Evolutionary conservation across 2,888 invertebrate species (phyloP).

Genomic region (Andrena bucephala): DNA sequence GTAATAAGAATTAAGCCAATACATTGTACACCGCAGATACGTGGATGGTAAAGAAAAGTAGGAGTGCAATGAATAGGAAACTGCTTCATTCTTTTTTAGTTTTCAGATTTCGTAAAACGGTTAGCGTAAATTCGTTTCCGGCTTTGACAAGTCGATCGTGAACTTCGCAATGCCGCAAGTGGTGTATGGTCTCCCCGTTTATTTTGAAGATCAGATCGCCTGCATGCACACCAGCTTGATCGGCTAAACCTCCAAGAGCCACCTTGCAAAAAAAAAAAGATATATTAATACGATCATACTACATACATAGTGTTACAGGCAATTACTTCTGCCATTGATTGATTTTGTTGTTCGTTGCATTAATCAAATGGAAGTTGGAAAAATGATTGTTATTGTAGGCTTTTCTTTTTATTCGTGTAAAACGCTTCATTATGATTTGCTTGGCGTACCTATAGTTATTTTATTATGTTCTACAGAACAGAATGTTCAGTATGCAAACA

Average conservation of each 20-base stretch:
- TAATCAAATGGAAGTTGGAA: too few relatives aligned
- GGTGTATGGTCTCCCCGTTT: conserved; percentile 66
- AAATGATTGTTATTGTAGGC: too few relatives aligned
- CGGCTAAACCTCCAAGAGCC: conserved; percentile 68
- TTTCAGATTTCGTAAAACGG: conserved; percentile 61
- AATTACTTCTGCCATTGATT: too few relatives aligned
- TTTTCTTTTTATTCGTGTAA: too few relatives aligned
- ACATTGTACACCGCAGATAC: not conserved
- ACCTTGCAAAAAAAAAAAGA: conserved; percentile 56
- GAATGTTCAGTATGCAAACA: too few relatives aligned
- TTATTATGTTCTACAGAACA: too few relatives aligned
- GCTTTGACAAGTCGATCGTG: conserved; percentile 60
- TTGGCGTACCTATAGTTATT: too few relatives aligned
- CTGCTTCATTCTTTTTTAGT: conserved; percentile 37
- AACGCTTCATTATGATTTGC: too few relatives aligned
- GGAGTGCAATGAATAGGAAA: not conserved
- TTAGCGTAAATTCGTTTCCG: conserved; percentile 65
- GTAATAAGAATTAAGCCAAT: not conserved
- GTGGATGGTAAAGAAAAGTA: not conserved
- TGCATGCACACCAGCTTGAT: conserved; percentile 67
- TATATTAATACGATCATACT: not conserved
- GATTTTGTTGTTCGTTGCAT: too few relatives aligned
- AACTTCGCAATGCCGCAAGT: conserved; percentile 66
- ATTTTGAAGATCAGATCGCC: conserved; percentile 69
- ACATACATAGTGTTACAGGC: too few relatives aligned